Evolutionary conservation across 1,140 invertebrate species (phyloP).

Genomic region (Agrypnia vestita): DNA sequence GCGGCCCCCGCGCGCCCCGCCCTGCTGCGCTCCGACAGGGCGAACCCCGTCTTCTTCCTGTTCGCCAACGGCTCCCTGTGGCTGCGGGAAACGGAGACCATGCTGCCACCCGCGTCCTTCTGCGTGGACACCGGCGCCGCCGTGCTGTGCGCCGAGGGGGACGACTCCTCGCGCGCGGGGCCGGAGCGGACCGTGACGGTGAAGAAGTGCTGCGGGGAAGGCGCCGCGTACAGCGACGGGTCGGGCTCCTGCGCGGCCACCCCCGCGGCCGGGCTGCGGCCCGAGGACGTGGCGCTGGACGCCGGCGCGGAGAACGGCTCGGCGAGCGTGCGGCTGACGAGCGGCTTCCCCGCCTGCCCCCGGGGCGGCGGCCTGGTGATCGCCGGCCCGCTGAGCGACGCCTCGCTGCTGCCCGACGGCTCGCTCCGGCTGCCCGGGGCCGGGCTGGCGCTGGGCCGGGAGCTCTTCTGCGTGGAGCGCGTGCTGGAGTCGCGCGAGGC

Average conservation of each 20-base stretch:
- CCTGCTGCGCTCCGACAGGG: conserved; percentile 64
- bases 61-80: conserved; percentile 75
- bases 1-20: conserved; percentile 60
- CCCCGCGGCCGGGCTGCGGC: conserved; percentile 66
- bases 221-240: conserved; percentile 74
- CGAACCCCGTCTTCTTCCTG: conserved; percentile 67
- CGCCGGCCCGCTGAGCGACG: conserved; percentile 67
- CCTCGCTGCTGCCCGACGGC: conserved; percentile 70
- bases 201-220: conserved; percentile 76
- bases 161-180: conserved; percentile 62
- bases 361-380: conserved; percentile 61
- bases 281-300: conserved; percentile 3
- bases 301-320: conserved; percentile 45
- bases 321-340: conserved; percentile 19
- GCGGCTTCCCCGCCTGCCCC: conserved; percentile 50
- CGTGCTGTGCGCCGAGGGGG: conserved; percentile 73
- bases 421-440: conserved; percentile 65
- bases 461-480: conserved; percentile 78
- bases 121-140: conserved; percentile 76
- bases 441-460: conserved; percentile 67
- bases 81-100: conserved; percentile 65
- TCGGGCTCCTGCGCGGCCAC: conserved; percentile 68
- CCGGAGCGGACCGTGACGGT: conserved; percentile 63
- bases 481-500: conserved; percentile 71
- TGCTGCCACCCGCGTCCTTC: conserved; percentile 70